Evolutionary conservation across 1,140 invertebrate genomes (phyloP).

Genomic region (Apis mellifera): Amel_HAv3.1 CM009944.2:3690501-3691000

Average conservation of each 20-base stretch:
- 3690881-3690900: constrained; percentile 41
- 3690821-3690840: too few relatives aligned
- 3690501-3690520: too few relatives aligned
- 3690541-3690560: too few relatives aligned
- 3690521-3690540: not conserved
- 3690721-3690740: not conserved
- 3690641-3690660: too few relatives aligned
- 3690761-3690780: not conserved
- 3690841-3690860: not conserved
- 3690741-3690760: not conserved
- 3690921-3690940: constrained; percentile 56
- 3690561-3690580: too few relatives aligned
- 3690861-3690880: constrained; percentile 48
- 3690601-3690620: too few relatives aligned
- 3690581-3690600: too few relatives aligned
- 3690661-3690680: too few relatives aligned
- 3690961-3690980: too few relatives aligned
- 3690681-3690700: too few relatives aligned
- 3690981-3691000: not conserved
- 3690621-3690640: too few relatives aligned
- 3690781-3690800: not conserved
- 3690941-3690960: constrained; percentile 15
- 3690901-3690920: constrained; percentile 45
- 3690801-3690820: not conserved
- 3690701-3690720: not conserved